These are phyloP conservation scores for Portevinia maculata DNA, from an alignment of 2,888 invertebrate genomes.

Conservation along the genomic window DNA sequence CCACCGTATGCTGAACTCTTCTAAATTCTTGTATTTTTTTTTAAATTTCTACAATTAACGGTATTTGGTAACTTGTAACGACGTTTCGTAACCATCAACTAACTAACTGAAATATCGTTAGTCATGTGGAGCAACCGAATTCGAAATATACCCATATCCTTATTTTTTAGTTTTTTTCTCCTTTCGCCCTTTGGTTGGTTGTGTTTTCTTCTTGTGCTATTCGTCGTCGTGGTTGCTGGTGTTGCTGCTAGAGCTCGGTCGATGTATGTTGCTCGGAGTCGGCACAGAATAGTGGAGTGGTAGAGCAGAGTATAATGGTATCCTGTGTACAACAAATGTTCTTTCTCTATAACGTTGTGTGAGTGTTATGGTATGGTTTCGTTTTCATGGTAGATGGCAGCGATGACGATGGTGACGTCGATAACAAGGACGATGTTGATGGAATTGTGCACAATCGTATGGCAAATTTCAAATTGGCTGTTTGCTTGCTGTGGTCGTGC, in stretches of 20 bases:
- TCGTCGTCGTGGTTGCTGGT: constrained; percentile 70
- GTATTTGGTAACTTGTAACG: constrained; percentile 73
- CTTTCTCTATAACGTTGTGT: constrained; percentile 66
- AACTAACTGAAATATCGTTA: constrained; percentile 75
- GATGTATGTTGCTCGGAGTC: constrained; percentile 64
- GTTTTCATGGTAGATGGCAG: constrained; percentile 72
- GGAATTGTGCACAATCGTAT: constrained; percentile 47
- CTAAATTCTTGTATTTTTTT: constrained; percentile 41
- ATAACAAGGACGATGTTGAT: constrained; percentile 30
- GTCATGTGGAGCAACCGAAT: constrained; percentile 74
- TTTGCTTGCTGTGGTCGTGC: constrained; percentile 41
- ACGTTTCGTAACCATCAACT: constrained; percentile 75
- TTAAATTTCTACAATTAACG: constrained; percentile 66
- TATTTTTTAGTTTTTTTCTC: constrained; percentile 54
- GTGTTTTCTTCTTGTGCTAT: constrained; percentile 72
- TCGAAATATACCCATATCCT: constrained; percentile 72
- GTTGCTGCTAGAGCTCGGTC: constrained; percentile 54
- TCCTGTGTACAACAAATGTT: constrained; percentile 63
- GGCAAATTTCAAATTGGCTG: constrained; percentile 50
- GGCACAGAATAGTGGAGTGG: constrained; percentile 69
- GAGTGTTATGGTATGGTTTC: constrained; percentile 74
- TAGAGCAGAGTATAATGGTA: constrained; percentile 40
- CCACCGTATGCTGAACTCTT: too few species aligned
- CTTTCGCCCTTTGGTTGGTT: constrained; percentile 64
- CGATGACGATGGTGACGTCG: constrained; percentile 62